A percentile compares a stretch with the other conserved stretches of the same genome.
Evolutionary conservation across 2,888 invertebrate species (phyloP).

Genomic region (Lymantria dispar): DNA sequence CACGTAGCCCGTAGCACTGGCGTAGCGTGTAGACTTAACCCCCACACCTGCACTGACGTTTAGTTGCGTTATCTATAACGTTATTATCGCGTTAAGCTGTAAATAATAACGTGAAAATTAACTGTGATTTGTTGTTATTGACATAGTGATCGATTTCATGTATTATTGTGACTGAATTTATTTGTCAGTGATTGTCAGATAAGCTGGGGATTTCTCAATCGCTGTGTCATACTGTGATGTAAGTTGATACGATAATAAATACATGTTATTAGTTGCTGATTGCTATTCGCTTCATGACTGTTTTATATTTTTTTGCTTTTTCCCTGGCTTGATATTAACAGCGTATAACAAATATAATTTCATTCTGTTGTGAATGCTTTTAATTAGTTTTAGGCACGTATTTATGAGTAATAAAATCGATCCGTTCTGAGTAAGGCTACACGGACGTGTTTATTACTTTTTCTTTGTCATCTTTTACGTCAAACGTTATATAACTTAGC

Average conservation of each 20-base stretch:
- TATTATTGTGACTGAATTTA: slow-evolving; percentile 35
- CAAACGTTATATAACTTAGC: slow-evolving; percentile 13
- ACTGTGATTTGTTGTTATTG: slow-evolving; percentile 26
- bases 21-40: slow-evolving; percentile 44
- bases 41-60: slow-evolving; percentile 63
- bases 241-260: slow-evolving; percentile 38
- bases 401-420: slow-evolving; percentile 10
- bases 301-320: neutral
- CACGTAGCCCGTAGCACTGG: slow-evolving; percentile 42
- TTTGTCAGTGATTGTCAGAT: slow-evolving; percentile 35
- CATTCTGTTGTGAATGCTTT: neutral
- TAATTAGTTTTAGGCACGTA: slow-evolving; percentile 1
- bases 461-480: slow-evolving; percentile 17
- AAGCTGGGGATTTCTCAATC: slow-evolving; percentile 26
- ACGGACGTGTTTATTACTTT: slow-evolving; percentile 10
- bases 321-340: neutral
- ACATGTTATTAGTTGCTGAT: slow-evolving; percentile 9
- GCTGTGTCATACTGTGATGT: slow-evolving; percentile 40
- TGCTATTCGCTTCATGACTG: neutral
- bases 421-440: slow-evolving; percentile 2
- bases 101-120: slow-evolving; percentile 21
- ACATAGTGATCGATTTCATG: slow-evolving; percentile 27
- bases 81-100: slow-evolving; percentile 14
- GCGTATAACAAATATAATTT: neutral
- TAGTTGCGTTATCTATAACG: slow-evolving; percentile 25